phyloP scores from a whole-genome alignment of 2,797 vertebrate species.

The Threskiornis aethiopicus region DNA sequence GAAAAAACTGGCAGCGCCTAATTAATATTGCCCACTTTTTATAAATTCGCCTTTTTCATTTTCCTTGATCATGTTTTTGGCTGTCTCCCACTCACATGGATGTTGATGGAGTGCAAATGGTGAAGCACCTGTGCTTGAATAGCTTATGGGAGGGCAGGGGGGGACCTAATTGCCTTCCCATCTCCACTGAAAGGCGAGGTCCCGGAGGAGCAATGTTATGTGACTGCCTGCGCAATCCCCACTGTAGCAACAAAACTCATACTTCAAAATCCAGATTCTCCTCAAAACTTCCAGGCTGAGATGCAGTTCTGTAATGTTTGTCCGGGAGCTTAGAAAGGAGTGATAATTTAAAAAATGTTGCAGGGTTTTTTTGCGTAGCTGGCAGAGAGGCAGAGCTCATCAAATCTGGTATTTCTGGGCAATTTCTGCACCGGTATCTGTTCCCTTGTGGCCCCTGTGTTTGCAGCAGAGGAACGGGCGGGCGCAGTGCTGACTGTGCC shows the following conservation, averaged over 20 bases:
- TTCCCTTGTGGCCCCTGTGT: neutral
- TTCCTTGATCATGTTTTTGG: neutral
- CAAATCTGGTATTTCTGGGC: neutral
- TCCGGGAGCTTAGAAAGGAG: neutral
- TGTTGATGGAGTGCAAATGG: neutral
- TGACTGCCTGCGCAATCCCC: neutral
- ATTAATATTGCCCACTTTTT: neutral
- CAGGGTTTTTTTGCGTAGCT: neutral
- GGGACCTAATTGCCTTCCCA: neutral
- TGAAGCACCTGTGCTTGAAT: neutral
- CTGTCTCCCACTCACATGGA: neutral
- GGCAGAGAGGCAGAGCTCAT: neutral
- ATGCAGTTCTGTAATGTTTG: neutral
- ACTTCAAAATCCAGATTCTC: neutral
- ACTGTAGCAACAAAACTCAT: neutral
- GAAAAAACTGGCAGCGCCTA: neutral
- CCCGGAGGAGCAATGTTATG: neutral
- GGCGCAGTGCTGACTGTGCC: neutral
- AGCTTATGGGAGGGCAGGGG: neutral
- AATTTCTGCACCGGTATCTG: rapidly evolving
- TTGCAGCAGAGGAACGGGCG: neutral
- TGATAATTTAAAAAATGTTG: neutral
- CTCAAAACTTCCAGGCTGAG: neutral
- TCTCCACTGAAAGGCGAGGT: neutral
- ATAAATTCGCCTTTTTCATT: neutral